Evolutionary conservation across 35 echinoderm and acorn worm species (phyloP), one percentile per base, ranked within the genome.

Genomic region (Eucidaris tribuloides): DNA sequence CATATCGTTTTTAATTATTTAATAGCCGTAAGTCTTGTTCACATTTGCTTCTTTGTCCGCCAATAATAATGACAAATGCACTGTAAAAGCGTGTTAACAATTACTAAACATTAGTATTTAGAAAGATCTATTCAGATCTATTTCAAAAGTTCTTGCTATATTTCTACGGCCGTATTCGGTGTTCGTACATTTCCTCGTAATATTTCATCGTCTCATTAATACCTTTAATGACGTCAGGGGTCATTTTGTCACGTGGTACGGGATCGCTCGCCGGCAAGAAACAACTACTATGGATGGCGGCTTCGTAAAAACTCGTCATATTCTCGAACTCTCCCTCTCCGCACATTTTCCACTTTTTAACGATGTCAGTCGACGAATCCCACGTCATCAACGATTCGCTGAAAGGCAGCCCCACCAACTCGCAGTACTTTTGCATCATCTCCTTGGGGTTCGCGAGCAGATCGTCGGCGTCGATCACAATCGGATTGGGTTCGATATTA

Each of bases 391-490:
- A 74, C 32, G 70, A 71, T 30, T 92, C 90, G n/a, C 65, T 56
- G 55, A 62, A 92, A 2, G 78, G 61, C 27, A 92, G 41, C 20
- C 90, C 90, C 0, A 71, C 81, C n/a, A 46, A 18, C 54, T 82
- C 56, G 68, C 90, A 92, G 48, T 87, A 92, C 44, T 87, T 72
- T 50, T 54, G 41, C 90, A 87, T 77, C 33, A 92, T 82, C n/a
- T 46, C 71, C 18, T 65, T 78, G 0, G 90, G 90, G 34, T 86
- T 35, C 30, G 31, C 62, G 18, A 87, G 44, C 7, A 92, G 84
- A 34, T 92, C 90, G 49, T 92, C 90, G 11, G 90, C 84, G 9
- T 92, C 90, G 28, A 92, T 87, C 5, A 92, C 83, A 30, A 92
- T 83, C 4, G 90, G 90, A n/a, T 62, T 65, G 9, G 54, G 57